A percentile compares a stretch with the other conserved stretches of the same genome.
Conservation (phyloP, 2,113 vertebrate species). For the Hymenochirus boettgeri region DNA sequence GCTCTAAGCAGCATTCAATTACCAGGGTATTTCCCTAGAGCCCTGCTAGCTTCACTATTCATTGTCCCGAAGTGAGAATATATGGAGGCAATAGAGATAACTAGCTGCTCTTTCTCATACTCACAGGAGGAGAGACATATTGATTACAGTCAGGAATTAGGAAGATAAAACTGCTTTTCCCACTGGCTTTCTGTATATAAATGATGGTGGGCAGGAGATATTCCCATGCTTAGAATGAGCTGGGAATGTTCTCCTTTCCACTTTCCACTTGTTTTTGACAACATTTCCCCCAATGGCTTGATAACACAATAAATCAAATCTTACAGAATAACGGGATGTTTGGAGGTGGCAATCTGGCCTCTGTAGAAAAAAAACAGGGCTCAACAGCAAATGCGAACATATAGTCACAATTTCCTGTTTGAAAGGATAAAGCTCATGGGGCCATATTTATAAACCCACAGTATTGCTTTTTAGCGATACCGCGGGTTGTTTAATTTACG, state of each 20-base stretch:
- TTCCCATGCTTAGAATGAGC: slow-evolving; percentile 7
- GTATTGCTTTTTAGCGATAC: no score
- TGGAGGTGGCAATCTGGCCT: not conserved
- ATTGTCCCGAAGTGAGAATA: slow-evolving; percentile 23
- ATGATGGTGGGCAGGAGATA: slow-evolving; percentile 6
- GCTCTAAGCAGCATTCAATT: slow-evolving; percentile 13
- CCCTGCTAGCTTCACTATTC: slow-evolving; percentile 18
- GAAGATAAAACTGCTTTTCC: slow-evolving; percentile 8
- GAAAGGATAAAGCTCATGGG: no score
- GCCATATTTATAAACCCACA: no score
- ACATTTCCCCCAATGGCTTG: not conserved
- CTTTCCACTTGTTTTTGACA: not conserved
- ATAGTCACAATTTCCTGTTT: no score
- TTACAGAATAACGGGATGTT: not conserved
- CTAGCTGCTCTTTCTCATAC: not conserved
- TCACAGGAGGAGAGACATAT: slow-evolving; percentile 15
- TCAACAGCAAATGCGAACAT: no score
- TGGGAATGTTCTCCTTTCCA: slow-evolving; percentile 2
- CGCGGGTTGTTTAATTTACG: no score
- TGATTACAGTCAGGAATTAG: slow-evolving; percentile 24
- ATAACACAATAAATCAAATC: not conserved
- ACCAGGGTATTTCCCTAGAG: slow-evolving; percentile 18
- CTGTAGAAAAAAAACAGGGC: not conserved
- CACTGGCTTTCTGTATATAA: slow-evolving; percentile 21
- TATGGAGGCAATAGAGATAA: slow-evolving; percentile 35